Conservation (phyloP, 2,797 vertebrate genomes). For the Myotis daubentonii region DNA sequence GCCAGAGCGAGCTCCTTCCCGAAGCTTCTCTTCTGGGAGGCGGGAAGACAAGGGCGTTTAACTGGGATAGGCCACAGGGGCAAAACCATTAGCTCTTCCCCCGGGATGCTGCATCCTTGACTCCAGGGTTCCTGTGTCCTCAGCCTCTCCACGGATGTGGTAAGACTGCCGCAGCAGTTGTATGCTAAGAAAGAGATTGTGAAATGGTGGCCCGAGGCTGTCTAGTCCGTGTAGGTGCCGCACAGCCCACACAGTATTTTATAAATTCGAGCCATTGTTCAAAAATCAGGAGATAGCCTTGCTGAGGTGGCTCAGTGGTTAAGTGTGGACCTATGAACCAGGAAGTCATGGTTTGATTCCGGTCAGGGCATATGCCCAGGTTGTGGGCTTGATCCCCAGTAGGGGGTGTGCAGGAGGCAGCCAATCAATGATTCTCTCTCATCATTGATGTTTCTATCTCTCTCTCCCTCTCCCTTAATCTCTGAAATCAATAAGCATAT, state of each 20-base stretch:
- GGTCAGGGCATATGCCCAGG: no score
- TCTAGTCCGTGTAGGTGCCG: fast-evolving
- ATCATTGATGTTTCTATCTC: no score
- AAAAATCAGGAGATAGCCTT: not conserved
- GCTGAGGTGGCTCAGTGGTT: no score
- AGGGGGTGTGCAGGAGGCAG: no score
- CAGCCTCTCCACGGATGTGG: not conserved
- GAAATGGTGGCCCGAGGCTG: not conserved
- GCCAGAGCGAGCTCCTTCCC: not conserved
- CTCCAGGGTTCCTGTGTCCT: not conserved
- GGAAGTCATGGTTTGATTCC: no score
- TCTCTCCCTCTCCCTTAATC: no score
- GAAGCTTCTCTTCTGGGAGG: not conserved
- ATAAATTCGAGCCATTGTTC: not conserved
- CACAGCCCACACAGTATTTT: not conserved
- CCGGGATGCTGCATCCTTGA: not conserved
- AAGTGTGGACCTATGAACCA: no score
- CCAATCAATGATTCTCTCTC: no score
- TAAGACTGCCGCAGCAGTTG: not conserved
- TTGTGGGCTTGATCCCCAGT: no score
- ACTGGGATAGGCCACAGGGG: not conserved
- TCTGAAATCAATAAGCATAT: no score
- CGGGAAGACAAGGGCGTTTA: not conserved
- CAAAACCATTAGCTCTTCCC: not conserved
- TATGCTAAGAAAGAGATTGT: not conserved